Base-by-base conservation (phyloP, 2,888 invertebrate genomes). In the Oxytorus armatus region DNA sequence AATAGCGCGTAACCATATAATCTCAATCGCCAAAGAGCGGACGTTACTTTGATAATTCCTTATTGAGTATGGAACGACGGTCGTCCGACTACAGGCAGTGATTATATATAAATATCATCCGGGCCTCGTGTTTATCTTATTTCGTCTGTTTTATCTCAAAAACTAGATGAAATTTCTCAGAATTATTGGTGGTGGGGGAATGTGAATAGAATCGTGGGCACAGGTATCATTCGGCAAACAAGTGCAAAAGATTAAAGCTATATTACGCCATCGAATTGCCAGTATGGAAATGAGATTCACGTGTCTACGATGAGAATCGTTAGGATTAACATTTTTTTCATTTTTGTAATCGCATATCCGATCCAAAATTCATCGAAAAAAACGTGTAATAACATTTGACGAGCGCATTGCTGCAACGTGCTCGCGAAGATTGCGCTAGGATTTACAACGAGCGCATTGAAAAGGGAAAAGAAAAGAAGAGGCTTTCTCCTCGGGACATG, bases 281-380 rank as follows among this genome's bases (percentile, higher is more conserved):
- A 44, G 21, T 3, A 51, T 21, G 16, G 33, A 70, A 36, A 21
- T 42, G 68, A 42, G 10, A 44, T 70, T 73, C 77, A 78, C 77
- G 66, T 78, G 73, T 66, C 73, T 51, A 23, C 44, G 53, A 18
- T 25, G 21, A 51, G 51, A 16, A 66, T 66, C 25, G n/a, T 47
- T 29, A 18, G 18, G 49, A 49, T 29, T 55, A 14, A 39, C 8
- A 18, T 66, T 36, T 21, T 47, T 47, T 59, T 14, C 11, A 18
- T 53, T 49, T 21, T 44, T 57, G 39, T 14, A 57, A 55, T 44
- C 51, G 23, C 39, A 3, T 16, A 7, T 63, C 18, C 21, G 8
- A n/a, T 25, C n/a, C 14, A 42, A 25, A 29, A 7, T 33, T n/a
- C 42, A 7, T 23, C n/a, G 18, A 16, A 3, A n/a, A n/a, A 53